Evolutionary conservation across 2,113 vertebrate genomes (phyloP).

Genomic region (Scalopus aquaticus): DNA sequence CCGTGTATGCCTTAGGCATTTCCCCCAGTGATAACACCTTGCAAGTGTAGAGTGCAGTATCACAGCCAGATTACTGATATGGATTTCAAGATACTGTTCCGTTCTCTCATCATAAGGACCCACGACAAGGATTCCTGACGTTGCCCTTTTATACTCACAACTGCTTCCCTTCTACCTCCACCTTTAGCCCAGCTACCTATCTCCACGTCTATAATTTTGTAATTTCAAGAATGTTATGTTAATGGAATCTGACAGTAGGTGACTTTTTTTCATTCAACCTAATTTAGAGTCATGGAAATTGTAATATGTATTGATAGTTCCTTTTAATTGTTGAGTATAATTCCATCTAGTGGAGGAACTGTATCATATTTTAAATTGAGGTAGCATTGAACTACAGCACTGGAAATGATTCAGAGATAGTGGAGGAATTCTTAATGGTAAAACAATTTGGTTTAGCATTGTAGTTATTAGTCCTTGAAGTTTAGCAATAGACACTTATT

Average conservation of each 20-base stretch:
- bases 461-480: not conserved
- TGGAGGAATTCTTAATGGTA: not conserved
- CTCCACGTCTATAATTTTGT: not conserved
- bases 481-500: not conserved
- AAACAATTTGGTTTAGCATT: not conserved
- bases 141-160: not conserved
- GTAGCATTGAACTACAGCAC: too few relatives aligned
- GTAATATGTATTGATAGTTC: not conserved
- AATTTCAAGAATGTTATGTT: not conserved
- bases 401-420: too few relatives aligned
- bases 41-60: not conserved
- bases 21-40: not conserved
- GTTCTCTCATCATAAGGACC: not conserved
- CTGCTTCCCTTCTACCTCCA: not conserved
- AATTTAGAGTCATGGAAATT: not conserved
- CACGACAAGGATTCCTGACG: not conserved
- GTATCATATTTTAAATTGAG: not conserved
- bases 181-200: not conserved
- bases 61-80: not conserved
- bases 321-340: not conserved
- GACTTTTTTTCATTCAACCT: not conserved
- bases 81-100: not conserved
- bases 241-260: not conserved
- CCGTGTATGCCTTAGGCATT: not conserved
- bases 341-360: not conserved